phyloP scores from a whole-genome alignment of 1,140 invertebrate genomes.

The Philopotamus ludificatus region DNA sequence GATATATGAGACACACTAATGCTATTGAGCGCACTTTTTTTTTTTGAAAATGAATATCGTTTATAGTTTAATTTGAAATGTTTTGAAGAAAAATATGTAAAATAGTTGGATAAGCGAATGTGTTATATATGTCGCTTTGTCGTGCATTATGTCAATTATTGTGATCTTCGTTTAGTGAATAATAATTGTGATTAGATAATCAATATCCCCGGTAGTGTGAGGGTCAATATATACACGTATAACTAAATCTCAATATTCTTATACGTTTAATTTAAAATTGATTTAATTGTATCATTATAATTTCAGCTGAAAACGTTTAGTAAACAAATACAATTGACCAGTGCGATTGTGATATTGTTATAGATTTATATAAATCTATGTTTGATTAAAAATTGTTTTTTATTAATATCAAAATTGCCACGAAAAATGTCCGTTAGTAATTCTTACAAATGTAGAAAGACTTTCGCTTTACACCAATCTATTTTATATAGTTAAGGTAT shows the following conservation, averaged over 20 bases:
- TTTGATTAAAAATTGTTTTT: background rate
- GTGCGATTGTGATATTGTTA: background rate
- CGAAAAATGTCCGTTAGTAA: constrained; percentile 12
- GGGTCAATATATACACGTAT: constrained; percentile 26
- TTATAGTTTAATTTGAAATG: background rate
- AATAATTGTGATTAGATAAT: constrained; percentile 40
- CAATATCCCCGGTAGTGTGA: constrained; percentile 40
- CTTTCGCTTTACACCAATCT: constrained; percentile 42
- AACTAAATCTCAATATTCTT: constrained; percentile 5
- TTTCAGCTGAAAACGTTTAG: background rate
- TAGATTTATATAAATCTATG: constrained; percentile 3
- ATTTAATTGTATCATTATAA: background rate
- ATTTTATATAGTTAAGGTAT: constrained; percentile 30
- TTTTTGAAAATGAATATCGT: too few relatives aligned
- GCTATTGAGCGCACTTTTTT: too few relatives aligned
- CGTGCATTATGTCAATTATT: constrained; percentile 41
- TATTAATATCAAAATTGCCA: background rate
- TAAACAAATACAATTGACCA: background rate
- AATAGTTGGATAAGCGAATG: constrained; percentile 14
- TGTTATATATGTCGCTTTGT: constrained; percentile 38
- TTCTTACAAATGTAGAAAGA: constrained; percentile 36
- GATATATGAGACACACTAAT: too few relatives aligned
- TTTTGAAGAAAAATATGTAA: background rate
- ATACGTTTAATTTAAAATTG: constrained; percentile 2
- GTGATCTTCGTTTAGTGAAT: constrained; percentile 41